A percentile compares a stretch with the other conserved stretches of the same genome.
phyloP scores from a whole-genome alignment of 2,797 vertebrate species.

The Tenualosa ilisha region DNA sequence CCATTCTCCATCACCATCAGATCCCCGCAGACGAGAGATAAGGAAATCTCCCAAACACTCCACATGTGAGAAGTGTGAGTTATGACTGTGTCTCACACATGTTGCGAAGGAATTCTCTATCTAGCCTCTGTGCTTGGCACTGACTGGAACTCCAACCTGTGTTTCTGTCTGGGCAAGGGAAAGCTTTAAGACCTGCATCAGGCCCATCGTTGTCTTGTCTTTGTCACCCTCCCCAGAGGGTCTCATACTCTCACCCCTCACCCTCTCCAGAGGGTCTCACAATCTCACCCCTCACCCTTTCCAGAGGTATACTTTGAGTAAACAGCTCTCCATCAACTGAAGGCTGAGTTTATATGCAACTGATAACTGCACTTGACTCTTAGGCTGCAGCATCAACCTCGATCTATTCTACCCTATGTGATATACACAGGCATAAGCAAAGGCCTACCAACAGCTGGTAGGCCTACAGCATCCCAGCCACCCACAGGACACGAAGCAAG shows the following conservation, averaged over 20 bases:
- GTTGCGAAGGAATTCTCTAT: background rate
- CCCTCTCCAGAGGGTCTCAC: background rate
- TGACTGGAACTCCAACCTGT: background rate
- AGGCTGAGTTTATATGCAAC: background rate
- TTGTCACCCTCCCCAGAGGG: background rate
- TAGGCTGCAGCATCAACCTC: background rate
- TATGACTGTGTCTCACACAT: background rate
- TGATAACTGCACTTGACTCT: background rate
- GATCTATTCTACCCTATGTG: background rate
- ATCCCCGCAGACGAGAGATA: background rate
- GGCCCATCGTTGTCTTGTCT: background rate
- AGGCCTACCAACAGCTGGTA: background rate
- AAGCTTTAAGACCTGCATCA: background rate
- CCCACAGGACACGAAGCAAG: background rate
- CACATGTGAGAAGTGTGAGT: background rate
- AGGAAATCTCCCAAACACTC: background rate
- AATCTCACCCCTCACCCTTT: background rate
- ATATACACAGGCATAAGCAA: background rate
- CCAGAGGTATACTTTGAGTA: background rate
- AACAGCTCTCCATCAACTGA: constrained; percentile 1
- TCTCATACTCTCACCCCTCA: background rate
- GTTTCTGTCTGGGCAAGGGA: background rate
- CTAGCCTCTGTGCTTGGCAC: background rate
- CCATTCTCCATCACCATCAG: background rate
- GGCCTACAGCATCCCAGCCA: background rate